Base-by-base conservation (phyloP, 2,888 invertebrate genomes). In the Harpalus rubripes region DNA sequence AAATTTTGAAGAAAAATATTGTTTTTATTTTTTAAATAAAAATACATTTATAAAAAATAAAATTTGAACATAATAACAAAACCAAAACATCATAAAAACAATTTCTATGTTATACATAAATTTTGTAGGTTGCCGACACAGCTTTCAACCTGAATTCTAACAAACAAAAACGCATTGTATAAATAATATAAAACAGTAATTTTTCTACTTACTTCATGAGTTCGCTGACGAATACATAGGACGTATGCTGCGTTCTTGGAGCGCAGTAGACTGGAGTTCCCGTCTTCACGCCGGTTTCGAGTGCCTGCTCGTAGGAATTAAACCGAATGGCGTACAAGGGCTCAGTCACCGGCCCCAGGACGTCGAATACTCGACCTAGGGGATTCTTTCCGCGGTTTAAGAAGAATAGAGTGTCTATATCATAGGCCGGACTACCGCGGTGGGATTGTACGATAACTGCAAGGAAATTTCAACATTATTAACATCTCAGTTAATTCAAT, bases 301-400 rank as follows among this genome's bases (percentile, higher is more conserved):
- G 90, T 80, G 97, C 96, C 89, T 98, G 96, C 81, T 95, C 94
- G 10, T 91, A 90, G 0, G 94, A 95, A 92, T 98, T 98, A 91
- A 98, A 98, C 2, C 98, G 93, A n/a, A 99, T 94, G 87, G 96
- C 96, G 91, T 99, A 99, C 87, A 96, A 93, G 0, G 99, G 98
- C 88, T 95, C 94, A 0, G 93, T 92, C 0, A 98, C 96, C 90
- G 93, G 96, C 12, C 99, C 98, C 90, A 98, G 95, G 0, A 98
- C 97, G 92, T 99, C 99, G 91, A 97, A 98, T 76, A 98, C 94
- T 90, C 95, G 94, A 7, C 96, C 96, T 4, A 97, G 91, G 8
- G 96, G 93, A 87, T 94, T 93, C 86, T 95, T 94, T 3, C 97
- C 96, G 87, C 95, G 94, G 12, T 97, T 95, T 85, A 97, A 89